Evolutionary conservation across 2,888 invertebrate genomes (phyloP).

Genomic region (Plebejus anna): DNA sequence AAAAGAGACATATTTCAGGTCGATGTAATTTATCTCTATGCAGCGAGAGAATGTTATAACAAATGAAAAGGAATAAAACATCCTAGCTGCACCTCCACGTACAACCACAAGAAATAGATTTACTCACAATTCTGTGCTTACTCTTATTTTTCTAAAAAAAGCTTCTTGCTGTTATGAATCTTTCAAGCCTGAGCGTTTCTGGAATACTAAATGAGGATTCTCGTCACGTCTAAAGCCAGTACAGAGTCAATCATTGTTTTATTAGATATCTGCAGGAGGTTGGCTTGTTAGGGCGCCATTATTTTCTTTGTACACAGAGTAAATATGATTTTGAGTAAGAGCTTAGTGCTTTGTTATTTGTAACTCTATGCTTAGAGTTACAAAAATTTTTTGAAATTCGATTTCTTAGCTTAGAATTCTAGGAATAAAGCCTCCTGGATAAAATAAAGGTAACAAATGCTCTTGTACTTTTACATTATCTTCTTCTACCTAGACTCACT

Average conservation of each 20-base stretch:
- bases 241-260: constrained; percentile 75
- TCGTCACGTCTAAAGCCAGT: constrained; percentile 58
- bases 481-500: too few relatives aligned
- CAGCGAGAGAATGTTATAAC: not conserved
- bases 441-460: not conserved
- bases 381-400: not conserved
- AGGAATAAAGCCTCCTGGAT: not conserved
- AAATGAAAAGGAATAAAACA: not conserved
- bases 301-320: not conserved
- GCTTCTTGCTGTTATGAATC: constrained; percentile 59
- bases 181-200: constrained; percentile 62
- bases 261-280: constrained; percentile 51
- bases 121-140: not conserved
- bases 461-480: too few relatives aligned
- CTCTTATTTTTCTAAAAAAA: not conserved
- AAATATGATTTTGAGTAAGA: constrained; percentile 1
- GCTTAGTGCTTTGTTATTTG: not conserved
- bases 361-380: not conserved
- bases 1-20: too few relatives aligned
- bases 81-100: not conserved
- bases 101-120: not conserved
- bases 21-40: not conserved
- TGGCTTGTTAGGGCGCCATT: constrained; percentile 20
- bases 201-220: constrained; percentile 57
- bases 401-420: not conserved